These are phyloP conservation scores for Sebastes glaucus DNA, from an alignment of 2,797 vertebrate genomes.

Conservation along the genomic window DNA sequence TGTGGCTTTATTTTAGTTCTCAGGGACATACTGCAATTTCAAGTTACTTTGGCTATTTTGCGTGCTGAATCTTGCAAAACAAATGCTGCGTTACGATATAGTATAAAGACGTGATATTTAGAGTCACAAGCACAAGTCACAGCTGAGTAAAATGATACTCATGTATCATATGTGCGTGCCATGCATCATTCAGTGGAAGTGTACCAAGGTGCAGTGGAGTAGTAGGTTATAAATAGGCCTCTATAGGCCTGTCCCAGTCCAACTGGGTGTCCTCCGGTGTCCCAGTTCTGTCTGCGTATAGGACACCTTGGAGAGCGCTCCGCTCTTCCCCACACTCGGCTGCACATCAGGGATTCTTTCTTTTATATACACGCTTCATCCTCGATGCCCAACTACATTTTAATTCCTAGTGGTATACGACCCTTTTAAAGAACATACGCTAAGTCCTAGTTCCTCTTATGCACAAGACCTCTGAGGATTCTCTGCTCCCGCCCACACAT, in stretches of 20 bases:
- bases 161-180: slow-evolving; percentile 19
- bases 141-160: slow-evolving; percentile 13
- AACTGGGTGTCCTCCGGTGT: slow-evolving; percentile 64
- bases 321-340: slow-evolving; percentile 38
- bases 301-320: slow-evolving; percentile 61
- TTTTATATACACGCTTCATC: not conserved
- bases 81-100: not conserved
- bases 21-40: not conserved
- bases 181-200: slow-evolving; percentile 52
- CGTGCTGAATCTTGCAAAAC: slow-evolving; percentile 1
- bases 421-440: slow-evolving; percentile 24
- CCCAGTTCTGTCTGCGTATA: slow-evolving; percentile 71
- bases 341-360: slow-evolving; percentile 41
- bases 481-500: not conserved
- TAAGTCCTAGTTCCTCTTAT: slow-evolving; percentile 19
- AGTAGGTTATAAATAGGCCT: slow-evolving; percentile 64
- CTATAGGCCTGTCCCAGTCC: slow-evolving; percentile 48
- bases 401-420: slow-evolving; percentile 17
- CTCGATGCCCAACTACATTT: not conserved
- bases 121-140: not conserved
- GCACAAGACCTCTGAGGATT: slow-evolving; percentile 20
- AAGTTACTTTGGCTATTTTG: not conserved
- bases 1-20: slow-evolving; percentile 3
- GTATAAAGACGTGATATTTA: not conserved
- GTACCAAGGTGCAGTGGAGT: slow-evolving; percentile 43